Percentiles rank a stretch among this genome's conserved stretches.
These are phyloP conservation scores for Machaerirhynchus nigripectus DNA, from an alignment of 2,113 vertebrate genomes.

Conservation along the genomic window DNA sequence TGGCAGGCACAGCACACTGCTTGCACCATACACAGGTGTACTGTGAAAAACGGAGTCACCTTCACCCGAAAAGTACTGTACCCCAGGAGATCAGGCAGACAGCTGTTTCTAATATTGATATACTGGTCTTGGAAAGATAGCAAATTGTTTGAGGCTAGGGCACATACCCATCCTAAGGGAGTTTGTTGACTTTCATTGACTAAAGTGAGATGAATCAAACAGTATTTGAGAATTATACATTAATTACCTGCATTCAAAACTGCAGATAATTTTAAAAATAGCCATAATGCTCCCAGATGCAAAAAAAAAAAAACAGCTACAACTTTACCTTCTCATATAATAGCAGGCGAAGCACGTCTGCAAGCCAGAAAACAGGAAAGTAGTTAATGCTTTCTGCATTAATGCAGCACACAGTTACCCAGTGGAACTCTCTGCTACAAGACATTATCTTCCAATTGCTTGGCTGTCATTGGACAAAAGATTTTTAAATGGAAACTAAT, in stretches of 20 bases:
- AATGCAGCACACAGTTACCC: background rate
- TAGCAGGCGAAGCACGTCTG: background rate
- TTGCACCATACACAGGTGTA: background rate
- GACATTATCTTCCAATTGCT: background rate
- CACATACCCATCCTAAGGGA: background rate
- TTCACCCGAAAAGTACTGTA: background rate
- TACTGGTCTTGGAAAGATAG: background rate
- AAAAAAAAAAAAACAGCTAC: background rate
- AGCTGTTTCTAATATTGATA: background rate
- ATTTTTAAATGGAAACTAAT: constrained; percentile 14
- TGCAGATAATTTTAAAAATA: background rate
- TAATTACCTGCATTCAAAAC: background rate
- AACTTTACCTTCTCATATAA: background rate
- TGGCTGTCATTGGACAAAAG: background rate
- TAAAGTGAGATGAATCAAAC: background rate
- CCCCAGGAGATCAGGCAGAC: background rate
- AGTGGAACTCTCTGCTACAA: background rate
- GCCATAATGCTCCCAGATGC: background rate
- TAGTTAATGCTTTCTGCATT: background rate
- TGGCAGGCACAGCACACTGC: background rate
- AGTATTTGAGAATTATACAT: background rate
- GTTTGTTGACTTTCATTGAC: background rate
- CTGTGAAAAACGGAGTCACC: background rate
- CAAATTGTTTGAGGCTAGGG: background rate
- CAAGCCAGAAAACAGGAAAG: background rate